These are phyloP conservation scores for Oxycera nigricornis DNA, from an alignment of 2,888 invertebrate species.

Conservation along the genomic window DNA sequence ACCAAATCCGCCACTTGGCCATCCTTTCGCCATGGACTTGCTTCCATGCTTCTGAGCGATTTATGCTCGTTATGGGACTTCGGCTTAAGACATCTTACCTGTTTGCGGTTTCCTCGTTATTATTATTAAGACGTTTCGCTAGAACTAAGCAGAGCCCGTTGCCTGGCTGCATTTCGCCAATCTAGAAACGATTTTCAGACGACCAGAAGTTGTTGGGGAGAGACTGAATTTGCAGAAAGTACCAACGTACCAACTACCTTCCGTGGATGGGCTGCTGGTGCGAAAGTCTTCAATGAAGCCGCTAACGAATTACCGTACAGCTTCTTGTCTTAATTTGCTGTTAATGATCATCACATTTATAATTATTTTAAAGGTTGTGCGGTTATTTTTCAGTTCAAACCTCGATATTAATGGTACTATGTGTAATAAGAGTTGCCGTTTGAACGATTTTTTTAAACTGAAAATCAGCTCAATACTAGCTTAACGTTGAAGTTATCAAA, in stretches of 20 bases:
- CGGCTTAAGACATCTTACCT: constrained; percentile 9
- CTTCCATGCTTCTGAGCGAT: constrained; percentile 27
- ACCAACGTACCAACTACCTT: neutral
- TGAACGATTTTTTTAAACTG: no score
- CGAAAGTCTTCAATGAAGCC: neutral
- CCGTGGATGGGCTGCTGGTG: neutral
- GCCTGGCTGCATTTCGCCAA: neutral
- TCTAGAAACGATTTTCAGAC: neutral
- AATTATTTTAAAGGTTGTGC: neutral
- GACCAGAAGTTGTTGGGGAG: neutral
- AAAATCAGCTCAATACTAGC: no score
- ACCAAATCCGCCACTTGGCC: neutral
- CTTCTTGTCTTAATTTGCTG: constrained; percentile 26
- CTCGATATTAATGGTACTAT: no score
- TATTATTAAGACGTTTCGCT: constrained; percentile 16
- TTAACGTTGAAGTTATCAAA: no score
- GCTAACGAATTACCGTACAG: constrained; percentile 30
- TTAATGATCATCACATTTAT: constrained; percentile 31
- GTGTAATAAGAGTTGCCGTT: no score
- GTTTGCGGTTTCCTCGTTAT: constrained; percentile 32
- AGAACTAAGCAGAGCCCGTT: constrained; percentile 10
- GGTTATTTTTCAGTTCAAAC: neutral
- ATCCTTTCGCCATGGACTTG: neutral
- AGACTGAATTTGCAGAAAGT: neutral
- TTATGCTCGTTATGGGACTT: constrained; percentile 38